Conservation (phyloP, 53 echinoderm and acorn worm genomes). For the Holothuria scabra region DNA sequence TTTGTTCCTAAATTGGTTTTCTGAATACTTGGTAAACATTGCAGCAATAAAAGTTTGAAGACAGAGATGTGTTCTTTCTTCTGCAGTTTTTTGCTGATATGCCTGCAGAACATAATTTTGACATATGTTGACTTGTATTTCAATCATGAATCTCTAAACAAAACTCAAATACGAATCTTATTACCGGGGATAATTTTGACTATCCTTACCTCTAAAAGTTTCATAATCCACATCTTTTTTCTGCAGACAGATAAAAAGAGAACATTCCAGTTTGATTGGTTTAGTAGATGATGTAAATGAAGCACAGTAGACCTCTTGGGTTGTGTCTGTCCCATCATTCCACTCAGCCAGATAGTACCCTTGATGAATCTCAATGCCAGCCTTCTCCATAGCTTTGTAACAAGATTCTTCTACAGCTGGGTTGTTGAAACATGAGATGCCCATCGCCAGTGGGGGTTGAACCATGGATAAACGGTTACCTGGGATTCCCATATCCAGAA, state of each 20-base stretch:
- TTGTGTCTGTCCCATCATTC: constrained; percentile 90
- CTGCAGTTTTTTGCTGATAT: too few relatives aligned
- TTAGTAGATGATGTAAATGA: constrained; percentile 95
- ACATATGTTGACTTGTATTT: neutral
- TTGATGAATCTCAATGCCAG: constrained; percentile 77
- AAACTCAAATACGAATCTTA: neutral
- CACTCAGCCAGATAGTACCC: constrained; percentile 96
- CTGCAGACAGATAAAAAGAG: constrained; percentile 91
- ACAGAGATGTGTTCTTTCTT: too few relatives aligned
- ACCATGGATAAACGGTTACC: constrained; percentile 80
- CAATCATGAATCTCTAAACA: neutral
- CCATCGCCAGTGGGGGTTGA: constrained; percentile 80
- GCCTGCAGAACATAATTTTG: neutral
- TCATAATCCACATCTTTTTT: constrained; percentile 89
- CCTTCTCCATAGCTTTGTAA: constrained; percentile 58
- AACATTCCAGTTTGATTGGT: constrained; percentile 95
- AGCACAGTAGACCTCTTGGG: constrained; percentile 87
- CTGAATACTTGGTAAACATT: too few relatives aligned
- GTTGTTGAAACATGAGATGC: constrained; percentile 89
- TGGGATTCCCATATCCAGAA: constrained; percentile 65
- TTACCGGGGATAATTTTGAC: neutral
- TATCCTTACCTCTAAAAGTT: constrained; percentile 84
- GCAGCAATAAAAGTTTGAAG: too few relatives aligned
- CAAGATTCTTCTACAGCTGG: constrained; percentile 66
- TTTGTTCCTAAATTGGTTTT: too few relatives aligned